Conservation (phyloP, 2,113 vertebrate species). For the Halcyon malimbica region DNA sequence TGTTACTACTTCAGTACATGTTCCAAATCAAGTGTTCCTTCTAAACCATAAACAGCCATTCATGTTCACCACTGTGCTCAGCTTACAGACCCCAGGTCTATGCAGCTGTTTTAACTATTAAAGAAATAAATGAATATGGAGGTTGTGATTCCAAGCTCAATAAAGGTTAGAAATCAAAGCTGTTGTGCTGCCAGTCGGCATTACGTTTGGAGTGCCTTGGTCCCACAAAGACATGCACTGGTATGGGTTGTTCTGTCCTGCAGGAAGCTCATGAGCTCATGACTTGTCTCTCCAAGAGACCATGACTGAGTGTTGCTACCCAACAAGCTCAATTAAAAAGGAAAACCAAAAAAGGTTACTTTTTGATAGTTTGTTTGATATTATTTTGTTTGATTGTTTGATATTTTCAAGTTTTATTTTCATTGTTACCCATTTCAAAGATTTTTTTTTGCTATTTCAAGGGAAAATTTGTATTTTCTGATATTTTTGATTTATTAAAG, state of each 20-base stretch:
- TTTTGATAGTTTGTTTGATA: not conserved
- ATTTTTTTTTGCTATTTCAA: not conserved
- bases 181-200: not conserved
- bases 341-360: not conserved
- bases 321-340: not conserved
- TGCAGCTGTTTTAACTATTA: not conserved
- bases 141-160: not conserved
- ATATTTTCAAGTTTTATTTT: not conserved
- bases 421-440: not conserved
- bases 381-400: not conserved
- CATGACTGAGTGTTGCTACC: not conserved
- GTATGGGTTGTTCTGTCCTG: not conserved
- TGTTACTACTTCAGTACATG: not conserved
- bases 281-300: not conserved
- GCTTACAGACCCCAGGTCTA: not conserved
- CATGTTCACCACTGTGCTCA: not conserved
- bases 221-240: not conserved
- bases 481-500: not conserved
- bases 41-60: not conserved
- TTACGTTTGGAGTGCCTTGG: not conserved
- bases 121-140: not conserved
- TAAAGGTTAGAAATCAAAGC: not conserved
- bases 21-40: not conserved
- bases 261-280: not conserved
- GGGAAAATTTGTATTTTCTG: not conserved